Evolutionary conservation across 2,113 vertebrate genomes (phyloP).

Genomic region (Anarrhichthys ocellatus): DNA sequence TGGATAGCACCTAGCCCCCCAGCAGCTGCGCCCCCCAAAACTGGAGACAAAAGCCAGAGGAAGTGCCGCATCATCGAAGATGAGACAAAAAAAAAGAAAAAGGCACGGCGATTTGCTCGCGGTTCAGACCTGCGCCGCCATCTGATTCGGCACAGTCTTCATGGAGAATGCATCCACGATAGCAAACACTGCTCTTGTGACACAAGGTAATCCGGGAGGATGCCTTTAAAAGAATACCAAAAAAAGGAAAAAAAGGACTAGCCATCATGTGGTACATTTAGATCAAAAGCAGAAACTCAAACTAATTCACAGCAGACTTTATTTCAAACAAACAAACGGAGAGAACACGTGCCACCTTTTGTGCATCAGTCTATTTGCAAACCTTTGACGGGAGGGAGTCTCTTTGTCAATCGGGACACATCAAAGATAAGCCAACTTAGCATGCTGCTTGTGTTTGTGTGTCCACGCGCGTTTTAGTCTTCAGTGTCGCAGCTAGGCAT

Average conservation of each 20-base stretch:
- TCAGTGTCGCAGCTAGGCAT: conserved; percentile 51
- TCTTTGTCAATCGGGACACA: conserved; percentile 70
- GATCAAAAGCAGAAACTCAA: conserved; percentile 62
- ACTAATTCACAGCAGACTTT: conserved; percentile 54
- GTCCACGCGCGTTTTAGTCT: conserved; percentile 44
- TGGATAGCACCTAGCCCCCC: conserved; percentile 81
- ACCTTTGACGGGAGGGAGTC: conserved; percentile 71
- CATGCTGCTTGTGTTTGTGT: conserved; percentile 70
- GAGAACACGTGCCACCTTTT: conserved; percentile 61
- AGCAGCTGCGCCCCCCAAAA: conserved; percentile 84
- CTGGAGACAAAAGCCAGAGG: conserved; percentile 84
- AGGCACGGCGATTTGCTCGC: conserved; percentile 75
- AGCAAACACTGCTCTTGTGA: conserved; percentile 21
- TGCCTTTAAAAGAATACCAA: conserved; percentile 32
- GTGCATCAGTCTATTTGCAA: conserved; percentile 68
- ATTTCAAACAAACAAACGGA: conserved; percentile 55
- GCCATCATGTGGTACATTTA: conserved; percentile 39
- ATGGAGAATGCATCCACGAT: conserved; percentile 38
- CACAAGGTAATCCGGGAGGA: conserved; percentile 12
- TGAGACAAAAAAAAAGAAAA: conserved; percentile 64
- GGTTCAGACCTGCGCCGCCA: conserved; percentile 53
- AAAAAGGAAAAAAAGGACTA: not conserved
- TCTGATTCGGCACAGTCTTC: conserved; percentile 55
- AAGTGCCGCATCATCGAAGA: conserved; percentile 84
- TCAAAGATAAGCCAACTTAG: conserved; percentile 73